Evolutionary conservation across 2,888 invertebrate genomes (phyloP).

Genomic region (Phyto melanocephala): DNA sequence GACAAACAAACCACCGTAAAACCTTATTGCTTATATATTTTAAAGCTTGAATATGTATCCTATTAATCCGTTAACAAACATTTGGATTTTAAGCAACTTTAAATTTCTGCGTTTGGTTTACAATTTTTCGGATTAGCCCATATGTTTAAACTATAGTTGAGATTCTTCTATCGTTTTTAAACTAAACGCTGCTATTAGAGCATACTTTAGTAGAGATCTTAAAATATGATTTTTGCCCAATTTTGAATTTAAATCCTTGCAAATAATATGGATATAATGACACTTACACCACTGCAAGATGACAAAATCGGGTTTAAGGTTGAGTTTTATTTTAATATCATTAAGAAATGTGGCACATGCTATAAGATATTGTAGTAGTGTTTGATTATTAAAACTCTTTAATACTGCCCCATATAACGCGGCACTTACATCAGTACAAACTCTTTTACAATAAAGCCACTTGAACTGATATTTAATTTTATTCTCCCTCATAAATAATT

Average conservation of each 20-base stretch:
- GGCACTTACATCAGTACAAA: no score
- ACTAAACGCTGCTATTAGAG: neutral
- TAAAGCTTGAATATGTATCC: no score
- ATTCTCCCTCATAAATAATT: neutral
- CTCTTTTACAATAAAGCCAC: neutral
- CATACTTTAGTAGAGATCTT: neutral
- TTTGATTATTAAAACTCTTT: slow-evolving; percentile 9
- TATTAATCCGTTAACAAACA: no score
- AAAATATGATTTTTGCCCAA: neutral
- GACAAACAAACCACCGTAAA: no score
- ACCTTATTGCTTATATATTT: no score
- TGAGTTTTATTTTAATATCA: neutral
- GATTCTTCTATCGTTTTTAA: neutral
- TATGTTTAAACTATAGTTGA: neutral
- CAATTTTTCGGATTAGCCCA: no score
- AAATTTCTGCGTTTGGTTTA: no score
- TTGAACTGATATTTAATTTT: slow-evolving; percentile 1
- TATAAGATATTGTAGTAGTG: neutral
- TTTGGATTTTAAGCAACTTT: no score
- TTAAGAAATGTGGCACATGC: neutral
- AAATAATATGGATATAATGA: neutral
- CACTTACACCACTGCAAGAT: neutral
- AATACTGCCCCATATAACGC: slow-evolving; percentile 17
- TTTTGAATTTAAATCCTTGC: neutral
- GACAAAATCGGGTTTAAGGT: neutral